Evolutionary conservation across 2,888 invertebrate species (phyloP).

Genomic region (Sipha maydis): DNA sequence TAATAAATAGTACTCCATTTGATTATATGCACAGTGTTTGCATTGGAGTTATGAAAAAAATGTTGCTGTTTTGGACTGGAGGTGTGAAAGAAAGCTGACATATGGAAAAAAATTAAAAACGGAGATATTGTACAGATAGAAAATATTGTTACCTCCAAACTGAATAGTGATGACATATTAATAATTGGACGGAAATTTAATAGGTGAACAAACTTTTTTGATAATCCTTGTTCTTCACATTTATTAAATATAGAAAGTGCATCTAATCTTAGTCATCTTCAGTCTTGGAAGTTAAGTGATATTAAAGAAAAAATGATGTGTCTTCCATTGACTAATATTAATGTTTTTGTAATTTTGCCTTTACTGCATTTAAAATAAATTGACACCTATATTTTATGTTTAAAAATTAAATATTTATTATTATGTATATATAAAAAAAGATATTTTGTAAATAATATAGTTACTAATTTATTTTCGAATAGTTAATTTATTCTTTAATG

Average conservation of each 20-base stretch:
- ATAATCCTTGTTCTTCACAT: conserved; percentile 18
- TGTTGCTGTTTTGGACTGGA: conserved; percentile 65
- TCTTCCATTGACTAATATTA: background rate
- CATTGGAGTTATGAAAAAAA: conserved; percentile 65
- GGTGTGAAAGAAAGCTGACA: conserved; percentile 48
- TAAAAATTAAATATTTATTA: too few species aligned
- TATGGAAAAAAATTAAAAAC: background rate
- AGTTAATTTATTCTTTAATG: too few species aligned
- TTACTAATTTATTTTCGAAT: too few species aligned
- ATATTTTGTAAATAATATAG: too few species aligned
- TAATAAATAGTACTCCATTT: conserved; percentile 65
- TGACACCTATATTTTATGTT: too few species aligned
- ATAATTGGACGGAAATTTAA: conserved; percentile 31
- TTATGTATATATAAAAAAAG: too few species aligned
- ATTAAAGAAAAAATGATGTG: conserved; percentile 17
- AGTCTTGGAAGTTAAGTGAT: background rate
- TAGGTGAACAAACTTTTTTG: conserved; percentile 4
- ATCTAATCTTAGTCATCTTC: conserved; percentile 11
- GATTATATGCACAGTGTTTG: conserved; percentile 66
- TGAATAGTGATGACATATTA: background rate
- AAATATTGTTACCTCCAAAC: conserved; percentile 16
- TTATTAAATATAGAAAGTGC: conserved; percentile 6
- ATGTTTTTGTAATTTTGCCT: background rate
- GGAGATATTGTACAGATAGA: background rate
- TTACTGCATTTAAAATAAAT: too few species aligned